Evolutionary conservation across 2,888 invertebrate genomes (phyloP).

Genomic region (Uloborus plumipes): DNA sequence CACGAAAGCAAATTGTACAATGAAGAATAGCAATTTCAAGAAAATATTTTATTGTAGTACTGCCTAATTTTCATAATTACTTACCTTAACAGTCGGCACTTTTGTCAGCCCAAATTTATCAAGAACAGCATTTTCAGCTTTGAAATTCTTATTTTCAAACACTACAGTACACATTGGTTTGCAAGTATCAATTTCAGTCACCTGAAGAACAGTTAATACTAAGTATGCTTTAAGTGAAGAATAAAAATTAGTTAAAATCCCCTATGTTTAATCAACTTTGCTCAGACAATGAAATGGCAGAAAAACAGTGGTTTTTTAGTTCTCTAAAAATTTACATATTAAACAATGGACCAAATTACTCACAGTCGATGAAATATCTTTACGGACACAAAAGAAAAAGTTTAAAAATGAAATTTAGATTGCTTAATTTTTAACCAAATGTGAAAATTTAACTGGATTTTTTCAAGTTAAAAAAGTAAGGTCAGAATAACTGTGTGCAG

Average conservation of each 20-base stretch:
- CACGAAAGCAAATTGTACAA: not conserved
- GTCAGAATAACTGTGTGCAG: too few species aligned
- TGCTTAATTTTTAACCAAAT: too few species aligned
- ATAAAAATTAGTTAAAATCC: not conserved
- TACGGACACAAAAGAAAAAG: too few species aligned
- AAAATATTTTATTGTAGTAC: not conserved
- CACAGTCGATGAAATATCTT: too few species aligned
- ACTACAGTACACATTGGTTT: conserved; percentile 83
- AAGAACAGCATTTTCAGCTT: conserved; percentile 74
- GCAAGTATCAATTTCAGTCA: conserved; percentile 59
- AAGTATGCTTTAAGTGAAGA: not conserved
- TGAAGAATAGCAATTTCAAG: not conserved
- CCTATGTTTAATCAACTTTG: not conserved
- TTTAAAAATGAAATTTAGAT: too few species aligned
- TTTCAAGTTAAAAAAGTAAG: too few species aligned
- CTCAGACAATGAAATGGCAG: too few species aligned
- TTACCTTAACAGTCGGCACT: conserved; percentile 48
- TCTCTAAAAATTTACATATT: too few species aligned
- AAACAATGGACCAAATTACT: too few species aligned
- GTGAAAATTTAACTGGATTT: too few species aligned
- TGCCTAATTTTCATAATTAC: not conserved
- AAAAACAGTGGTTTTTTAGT: too few species aligned
- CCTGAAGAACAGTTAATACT: conserved; percentile 68
- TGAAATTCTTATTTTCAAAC: conserved; percentile 92
- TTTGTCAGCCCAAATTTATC: conserved; percentile 70